Evolutionary conservation across 2,797 vertebrate genomes (phyloP), one percentile per base, ranked within the genome.

Genomic region (Arrhamphus sclerolepis): DNA sequence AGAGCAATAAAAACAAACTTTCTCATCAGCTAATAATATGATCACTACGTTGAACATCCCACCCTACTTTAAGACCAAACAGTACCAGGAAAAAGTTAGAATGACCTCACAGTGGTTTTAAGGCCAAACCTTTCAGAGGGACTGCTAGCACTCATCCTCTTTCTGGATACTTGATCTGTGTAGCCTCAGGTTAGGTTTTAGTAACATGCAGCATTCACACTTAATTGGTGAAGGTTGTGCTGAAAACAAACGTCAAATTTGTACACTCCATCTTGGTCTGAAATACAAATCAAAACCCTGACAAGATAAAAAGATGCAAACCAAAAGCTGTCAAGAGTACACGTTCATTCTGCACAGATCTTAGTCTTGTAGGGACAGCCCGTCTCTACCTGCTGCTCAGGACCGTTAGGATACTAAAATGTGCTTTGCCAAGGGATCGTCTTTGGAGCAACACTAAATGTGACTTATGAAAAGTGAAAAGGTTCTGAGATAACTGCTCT

Each of bases 271-370:
- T 19, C 10, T 21, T 14, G 5, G 13, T 3, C 34, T 38, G 34
- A 16, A 38, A 38, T 14, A 21, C 38, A 55, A 73, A 76, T 63
- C 28, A 24, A 63, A 31, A 70, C 52, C 41, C 71, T 21, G 28
- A 63, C 60, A 62, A 61, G 68, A 64, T 48, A 62, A 38, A 38
- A 80, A 56, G 66, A 75, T 76, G 74, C 70, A 66, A 73, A 76
- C 44, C 48, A 75, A 74, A 78, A 55, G 66, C 75, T 72, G 72
- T 70, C 57, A 70, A 66, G 26, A 50, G 81, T 66, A 80, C 74
- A 74, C 77, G 69, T 86, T 92, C 85, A 90, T 84, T 83, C 90
- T 88, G 89, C 89, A 89, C 86, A 90, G 74, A 75, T 77, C 68
- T n/a, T n/a, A 22, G 34, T 19, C 1, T 42, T 73, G 29, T 42